Evolutionary conservation across 1,140 invertebrate genomes (phyloP).

Genomic region (Orchesella cincta): DNA sequence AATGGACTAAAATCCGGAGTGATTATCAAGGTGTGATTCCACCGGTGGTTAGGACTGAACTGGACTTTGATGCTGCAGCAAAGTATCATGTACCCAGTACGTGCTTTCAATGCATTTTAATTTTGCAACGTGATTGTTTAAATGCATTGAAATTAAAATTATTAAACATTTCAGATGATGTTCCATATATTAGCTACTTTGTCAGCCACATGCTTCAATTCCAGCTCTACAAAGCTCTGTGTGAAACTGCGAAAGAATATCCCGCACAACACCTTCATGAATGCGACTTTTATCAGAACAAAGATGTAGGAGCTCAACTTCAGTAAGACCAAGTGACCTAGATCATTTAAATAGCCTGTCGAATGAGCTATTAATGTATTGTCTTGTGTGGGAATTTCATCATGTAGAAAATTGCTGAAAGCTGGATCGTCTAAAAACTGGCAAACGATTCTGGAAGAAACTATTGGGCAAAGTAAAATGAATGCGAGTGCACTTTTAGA

Average conservation of each 20-base stretch:
- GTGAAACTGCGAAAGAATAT: conserved; percentile 75
- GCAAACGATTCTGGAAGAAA: conserved; percentile 76
- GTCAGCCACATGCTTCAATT: conserved; percentile 88
- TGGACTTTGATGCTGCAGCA: conserved; percentile 85
- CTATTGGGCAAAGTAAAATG: conserved; percentile 69
- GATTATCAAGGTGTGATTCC: conserved; percentile 81
- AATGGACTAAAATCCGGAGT: conserved; percentile 84
- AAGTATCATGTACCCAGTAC: conserved; percentile 87
- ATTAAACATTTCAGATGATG: no score
- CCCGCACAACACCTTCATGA: conserved; percentile 70
- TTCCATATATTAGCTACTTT: conserved; percentile 74
- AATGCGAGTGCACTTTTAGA: conserved; percentile 80
- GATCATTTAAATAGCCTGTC: no score
- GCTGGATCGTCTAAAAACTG: conserved; percentile 82
- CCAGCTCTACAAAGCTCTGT: conserved; percentile 84
- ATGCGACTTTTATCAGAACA: conserved; percentile 72
- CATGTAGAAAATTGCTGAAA: conserved; percentile 74
- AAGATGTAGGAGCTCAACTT: conserved; percentile 22
- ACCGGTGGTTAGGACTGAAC: conserved; percentile 77
- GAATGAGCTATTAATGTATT: no score
- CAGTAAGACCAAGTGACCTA: not conserved
- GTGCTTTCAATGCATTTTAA: no score
- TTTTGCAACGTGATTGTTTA: no score
- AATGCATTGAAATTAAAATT: no score
- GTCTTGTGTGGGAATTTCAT: not conserved